Evolutionary conservation across 2,888 invertebrate genomes (phyloP), one percentile per base, ranked within the genome.

Genomic region (Lamproptera curius): DNA sequence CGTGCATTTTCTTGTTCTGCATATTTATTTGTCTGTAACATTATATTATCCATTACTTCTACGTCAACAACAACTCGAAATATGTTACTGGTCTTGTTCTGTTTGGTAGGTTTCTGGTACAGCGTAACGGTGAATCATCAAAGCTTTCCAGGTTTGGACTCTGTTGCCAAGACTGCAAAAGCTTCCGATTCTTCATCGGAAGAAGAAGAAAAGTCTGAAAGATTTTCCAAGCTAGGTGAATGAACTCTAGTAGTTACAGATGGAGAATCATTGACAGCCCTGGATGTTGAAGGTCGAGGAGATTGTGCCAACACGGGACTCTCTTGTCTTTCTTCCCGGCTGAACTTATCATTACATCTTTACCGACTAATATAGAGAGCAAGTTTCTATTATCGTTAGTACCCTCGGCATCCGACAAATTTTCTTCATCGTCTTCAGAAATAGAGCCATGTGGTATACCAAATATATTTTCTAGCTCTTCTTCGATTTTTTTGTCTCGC

Each of bases 131-230:
- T n/a, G n/a, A n/a, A n/a, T n/a, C n/a, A n/a, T n/a, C n/a, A n/a
- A n/a, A n/a, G n/a, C n/a, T n/a, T n/a, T n/a, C n/a, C n/a, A n/a
- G n/a, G n/a, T n/a, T n/a, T n/a, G n/a, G n/a, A n/a, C n/a, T n/a
- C n/a, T n/a, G n/a, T n/a, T n/a, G n/a, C n/a, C 14, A 43, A 46
- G 49, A 16, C 45, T 45, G 44, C 44, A 45, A 50, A 44, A 39
- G 33, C 36, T 40, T 52, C 52, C 5, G 52, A 50, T 45, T 49
- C 46, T 34, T 52, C 52, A 46, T 52, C 52, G 13, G 50, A 52
- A 20, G 41, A 28, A 26, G 41, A 41, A 41, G 46, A 46, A 50
- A 47, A 53, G 46, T 54, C 54, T 51, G 51, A 54, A 53, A 51
- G 26, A 39, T 43, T 37, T 51, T 47, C 42, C 45, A 46, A 42